Evolutionary conservation across 1,140 invertebrate genomes (phyloP).

Genomic region (Trichonephila clavipes): DNA sequence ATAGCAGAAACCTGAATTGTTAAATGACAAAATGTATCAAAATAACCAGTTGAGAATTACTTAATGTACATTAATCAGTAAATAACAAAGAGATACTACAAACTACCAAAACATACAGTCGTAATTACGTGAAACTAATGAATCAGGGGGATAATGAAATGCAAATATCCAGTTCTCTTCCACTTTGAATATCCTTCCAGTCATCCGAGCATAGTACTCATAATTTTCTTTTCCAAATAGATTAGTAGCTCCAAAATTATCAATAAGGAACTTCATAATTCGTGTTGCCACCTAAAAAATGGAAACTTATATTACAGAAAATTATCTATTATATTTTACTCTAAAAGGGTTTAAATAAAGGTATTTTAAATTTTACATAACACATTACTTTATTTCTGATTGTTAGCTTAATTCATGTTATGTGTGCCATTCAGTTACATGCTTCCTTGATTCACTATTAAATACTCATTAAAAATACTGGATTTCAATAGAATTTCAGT

Average conservation of each 20-base stretch:
- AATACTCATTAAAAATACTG: no score
- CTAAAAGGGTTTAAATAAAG: not conserved
- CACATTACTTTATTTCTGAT: not conserved
- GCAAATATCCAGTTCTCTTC: constrained; percentile 95
- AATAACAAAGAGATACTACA: constrained; percentile 41
- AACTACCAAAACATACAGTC: constrained; percentile 73
- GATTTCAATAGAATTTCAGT: no score
- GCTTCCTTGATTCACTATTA: no score
- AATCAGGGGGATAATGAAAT: constrained; percentile 93
- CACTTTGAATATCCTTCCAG: constrained; percentile 93
- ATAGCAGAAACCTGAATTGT: no score
- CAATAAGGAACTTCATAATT: constrained; percentile 97
- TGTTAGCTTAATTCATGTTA: no score
- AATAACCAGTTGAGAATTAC: not conserved
- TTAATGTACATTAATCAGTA: not conserved
- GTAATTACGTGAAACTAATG: constrained; percentile 87
- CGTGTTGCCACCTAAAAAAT: constrained; percentile 90
- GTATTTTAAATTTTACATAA: not conserved
- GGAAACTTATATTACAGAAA: not conserved
- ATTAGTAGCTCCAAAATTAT: constrained; percentile 97
- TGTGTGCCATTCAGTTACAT: no score
- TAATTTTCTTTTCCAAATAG: constrained; percentile 98
- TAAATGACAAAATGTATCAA: no score
- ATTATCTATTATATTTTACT: not conserved
- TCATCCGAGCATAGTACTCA: constrained; percentile 97